A percentile compares a stretch with the other conserved stretches of the same genome.
phyloP scores from a whole-genome alignment of 1,140 invertebrate genomes.

The Drosophila truncata region DNA sequence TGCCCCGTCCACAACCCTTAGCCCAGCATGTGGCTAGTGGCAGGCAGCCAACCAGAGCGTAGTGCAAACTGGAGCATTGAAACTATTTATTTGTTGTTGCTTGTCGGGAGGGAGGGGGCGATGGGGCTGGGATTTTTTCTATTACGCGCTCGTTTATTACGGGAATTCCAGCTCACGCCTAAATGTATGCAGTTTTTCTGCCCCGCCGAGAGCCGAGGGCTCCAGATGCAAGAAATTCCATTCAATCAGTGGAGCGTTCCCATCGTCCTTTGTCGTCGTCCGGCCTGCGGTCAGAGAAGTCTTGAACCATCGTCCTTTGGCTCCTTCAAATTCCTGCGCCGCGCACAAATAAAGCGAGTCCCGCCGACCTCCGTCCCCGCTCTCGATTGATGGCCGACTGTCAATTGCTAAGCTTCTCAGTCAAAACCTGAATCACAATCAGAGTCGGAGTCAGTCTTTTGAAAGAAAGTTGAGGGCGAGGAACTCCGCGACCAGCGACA shows the following conservation, averaged over 20 bases:
- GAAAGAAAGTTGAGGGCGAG: slow-evolving; percentile 59
- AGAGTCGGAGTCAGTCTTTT: slow-evolving; percentile 71
- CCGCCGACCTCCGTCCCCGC: slow-evolving; percentile 9
- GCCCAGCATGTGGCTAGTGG: slow-evolving; percentile 51
- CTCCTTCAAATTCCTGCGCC: slow-evolving; percentile 51
- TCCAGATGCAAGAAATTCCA: slow-evolving; percentile 17
- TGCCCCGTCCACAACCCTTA: slow-evolving; percentile 21
- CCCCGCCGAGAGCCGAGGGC: neutral
- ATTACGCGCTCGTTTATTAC: slow-evolving; percentile 83
- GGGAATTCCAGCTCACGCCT: slow-evolving; percentile 67
- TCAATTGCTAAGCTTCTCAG: slow-evolving; percentile 73
- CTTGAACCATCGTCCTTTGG: slow-evolving; percentile 7
- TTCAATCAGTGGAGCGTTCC: slow-evolving; percentile 25
- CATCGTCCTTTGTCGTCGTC: slow-evolving; percentile 6
- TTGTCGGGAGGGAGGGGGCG: slow-evolving; percentile 4
- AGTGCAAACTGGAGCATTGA: slow-evolving; percentile 78
- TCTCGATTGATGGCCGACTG: slow-evolving; percentile 71
- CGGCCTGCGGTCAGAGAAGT: slow-evolving; percentile 30
- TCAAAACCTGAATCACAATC: slow-evolving; percentile 71
- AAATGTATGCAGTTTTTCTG: slow-evolving; percentile 54
- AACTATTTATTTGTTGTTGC: slow-evolving; percentile 76
- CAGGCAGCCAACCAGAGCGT: slow-evolving; percentile 80
- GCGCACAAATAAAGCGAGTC: slow-evolving; percentile 67
- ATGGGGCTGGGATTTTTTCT: slow-evolving; percentile 57
- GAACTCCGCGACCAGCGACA: slow-evolving; percentile 21